A percentile compares a stretch with the other conserved stretches of the same genome.
Evolutionary conservation across 92 coral and sea anemone genomes (phyloP).

Genomic region (Ricordea florida): DNA sequence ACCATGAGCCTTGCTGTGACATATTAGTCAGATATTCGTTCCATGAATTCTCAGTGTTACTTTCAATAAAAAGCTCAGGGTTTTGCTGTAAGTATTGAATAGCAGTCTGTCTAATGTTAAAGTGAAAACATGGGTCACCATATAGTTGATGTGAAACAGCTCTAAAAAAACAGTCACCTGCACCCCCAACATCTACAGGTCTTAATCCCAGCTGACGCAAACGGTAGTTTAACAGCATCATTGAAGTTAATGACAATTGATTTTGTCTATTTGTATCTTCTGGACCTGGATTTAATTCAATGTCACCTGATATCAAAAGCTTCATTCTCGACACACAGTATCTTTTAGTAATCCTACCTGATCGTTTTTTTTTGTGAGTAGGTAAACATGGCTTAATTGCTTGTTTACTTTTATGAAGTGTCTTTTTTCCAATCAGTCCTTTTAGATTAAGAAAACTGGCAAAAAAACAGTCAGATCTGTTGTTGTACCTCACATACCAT

Average conservation of each 20-base stretch:
- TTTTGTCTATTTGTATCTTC: not conserved
- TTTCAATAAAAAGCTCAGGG: too few relatives aligned
- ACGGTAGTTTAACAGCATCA: not conserved
- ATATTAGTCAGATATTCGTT: too few relatives aligned
- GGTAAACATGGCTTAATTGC: not conserved
- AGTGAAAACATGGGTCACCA: not conserved
- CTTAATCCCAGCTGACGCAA: slow-evolving; percentile 9
- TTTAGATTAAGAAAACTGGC: not conserved
- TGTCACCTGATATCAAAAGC: slow-evolving; percentile 1
- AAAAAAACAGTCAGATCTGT: slow-evolving; percentile 13
- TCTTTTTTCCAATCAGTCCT: not conserved
- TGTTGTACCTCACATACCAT: slow-evolving; percentile 6
- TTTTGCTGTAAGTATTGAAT: too few relatives aligned
- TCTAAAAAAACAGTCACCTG: slow-evolving; percentile 33
- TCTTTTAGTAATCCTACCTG: not conserved
- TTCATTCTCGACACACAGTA: not conserved
- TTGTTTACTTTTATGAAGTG: not conserved
- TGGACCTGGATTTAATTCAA: slow-evolving; percentile 7
- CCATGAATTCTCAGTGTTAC: too few relatives aligned
- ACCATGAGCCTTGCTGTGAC: too few relatives aligned
- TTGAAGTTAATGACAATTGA: not conserved
- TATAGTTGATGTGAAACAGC: slow-evolving; percentile 24
- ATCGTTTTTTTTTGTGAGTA: not conserved
- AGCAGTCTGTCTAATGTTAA: too few relatives aligned
- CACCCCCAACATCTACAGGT: slow-evolving; percentile 36